A percentile compares a stretch with the other conserved stretches of the same genome.
Conservation (phyloP, 2,113 vertebrate genomes). For the Crocuta crocuta region DNA sequence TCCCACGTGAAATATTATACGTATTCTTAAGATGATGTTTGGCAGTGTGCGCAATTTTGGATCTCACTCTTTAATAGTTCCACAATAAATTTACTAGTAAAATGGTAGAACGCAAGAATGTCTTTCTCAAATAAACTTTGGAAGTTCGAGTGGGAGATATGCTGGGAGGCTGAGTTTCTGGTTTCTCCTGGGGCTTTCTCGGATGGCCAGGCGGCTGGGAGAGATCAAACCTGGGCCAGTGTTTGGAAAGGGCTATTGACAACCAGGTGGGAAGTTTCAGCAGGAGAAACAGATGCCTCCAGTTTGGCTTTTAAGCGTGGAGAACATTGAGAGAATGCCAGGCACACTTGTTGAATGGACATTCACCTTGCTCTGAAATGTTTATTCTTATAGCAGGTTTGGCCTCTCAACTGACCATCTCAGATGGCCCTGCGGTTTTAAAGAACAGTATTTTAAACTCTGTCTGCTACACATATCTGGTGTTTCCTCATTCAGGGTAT, state of each 20-base stretch:
- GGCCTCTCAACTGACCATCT: conserved; percentile 57
- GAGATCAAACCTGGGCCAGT: conserved; percentile 73
- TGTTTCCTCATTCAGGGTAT: neutral
- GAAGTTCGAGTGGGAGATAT: conserved; percentile 60
- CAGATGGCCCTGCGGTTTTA: neutral
- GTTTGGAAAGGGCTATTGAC: conserved; percentile 73
- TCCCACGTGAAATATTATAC: neutral
- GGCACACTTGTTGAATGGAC: conserved; percentile 62
- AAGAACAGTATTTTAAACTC: neutral
- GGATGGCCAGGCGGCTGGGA: conserved; percentile 72
- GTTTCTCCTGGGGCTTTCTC: conserved; percentile 48
- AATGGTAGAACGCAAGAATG: conserved; percentile 58
- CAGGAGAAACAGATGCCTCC: conserved; percentile 70
- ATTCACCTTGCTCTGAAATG: conserved; percentile 77
- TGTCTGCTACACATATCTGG: neutral
- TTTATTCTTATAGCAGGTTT: conserved; percentile 72
- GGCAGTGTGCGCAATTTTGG: neutral
- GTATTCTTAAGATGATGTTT: neutral
- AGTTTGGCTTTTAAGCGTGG: conserved; percentile 75
- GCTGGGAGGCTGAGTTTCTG: neutral
- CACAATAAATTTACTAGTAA: conserved; percentile 47
- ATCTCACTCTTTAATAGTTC: conserved; percentile 32
- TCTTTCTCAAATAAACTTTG: conserved; percentile 71
- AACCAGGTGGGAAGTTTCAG: conserved; percentile 80
- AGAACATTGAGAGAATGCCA: conserved; percentile 59